phyloP scores from a whole-genome alignment of 1,140 invertebrate species.

The Plectrocnemia conspersa region DNA sequence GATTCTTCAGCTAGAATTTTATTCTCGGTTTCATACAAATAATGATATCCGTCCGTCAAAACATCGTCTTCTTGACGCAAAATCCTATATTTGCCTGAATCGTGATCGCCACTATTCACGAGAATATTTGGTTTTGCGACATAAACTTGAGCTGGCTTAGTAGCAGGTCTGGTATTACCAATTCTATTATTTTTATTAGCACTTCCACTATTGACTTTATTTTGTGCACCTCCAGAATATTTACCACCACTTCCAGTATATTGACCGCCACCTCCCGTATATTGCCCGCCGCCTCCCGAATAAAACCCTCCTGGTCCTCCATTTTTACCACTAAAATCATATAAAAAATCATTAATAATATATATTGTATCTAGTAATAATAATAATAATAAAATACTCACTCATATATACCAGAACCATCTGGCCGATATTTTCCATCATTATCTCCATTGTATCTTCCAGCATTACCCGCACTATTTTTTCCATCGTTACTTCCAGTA shows the following conservation, averaged over 20 bases:
- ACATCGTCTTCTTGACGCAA: slow-evolving; percentile 44
- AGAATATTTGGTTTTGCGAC: background rate
- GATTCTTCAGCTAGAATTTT: slow-evolving; percentile 55
- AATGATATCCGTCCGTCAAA: slow-evolving; percentile 48
- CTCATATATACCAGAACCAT: slow-evolving; percentile 36
- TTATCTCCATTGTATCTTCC: slow-evolving; percentile 37
- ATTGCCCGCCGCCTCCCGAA: slow-evolving; percentile 29
- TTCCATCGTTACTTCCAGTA: background rate
- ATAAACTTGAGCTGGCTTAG: background rate
- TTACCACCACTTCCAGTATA: slow-evolving; percentile 27
- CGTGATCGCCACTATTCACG: background rate
- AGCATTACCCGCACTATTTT: slow-evolving; percentile 4
- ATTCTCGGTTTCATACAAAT: slow-evolving; percentile 60
- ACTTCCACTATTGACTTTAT: background rate
- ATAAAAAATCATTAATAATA: background rate
- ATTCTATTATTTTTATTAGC: background rate
- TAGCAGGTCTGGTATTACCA: background rate
- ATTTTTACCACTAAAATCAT: slow-evolving; percentile 25
- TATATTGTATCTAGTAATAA: background rate
- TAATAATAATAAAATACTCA: slow-evolving; percentile 27
- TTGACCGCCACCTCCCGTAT: slow-evolving; percentile 21
- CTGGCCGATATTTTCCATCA: slow-evolving; percentile 37
- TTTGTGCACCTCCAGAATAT: slow-evolving; percentile 4
- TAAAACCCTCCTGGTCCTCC: slow-evolving; percentile 22
- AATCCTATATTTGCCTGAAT: slow-evolving; percentile 37